Evolutionary conservation across 1,140 invertebrate species (phyloP).

Genomic region (Pantala flavescens): DNA sequence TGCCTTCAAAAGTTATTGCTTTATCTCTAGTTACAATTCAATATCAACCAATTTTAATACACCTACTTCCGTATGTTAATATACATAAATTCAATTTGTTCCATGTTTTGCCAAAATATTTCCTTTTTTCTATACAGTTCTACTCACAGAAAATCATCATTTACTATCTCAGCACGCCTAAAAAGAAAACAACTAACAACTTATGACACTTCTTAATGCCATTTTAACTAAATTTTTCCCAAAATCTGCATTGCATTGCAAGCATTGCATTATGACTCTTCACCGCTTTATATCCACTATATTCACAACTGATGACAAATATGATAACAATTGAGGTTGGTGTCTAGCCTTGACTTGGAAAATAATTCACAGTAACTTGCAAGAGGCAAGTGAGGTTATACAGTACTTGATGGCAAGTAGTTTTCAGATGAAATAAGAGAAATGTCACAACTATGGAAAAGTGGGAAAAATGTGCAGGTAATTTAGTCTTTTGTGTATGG

Average conservation of each 20-base stretch:
- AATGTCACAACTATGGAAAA: no score
- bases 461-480: no score
- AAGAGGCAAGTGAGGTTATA: no score
- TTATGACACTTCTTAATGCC: background rate
- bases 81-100: slow-evolving; percentile 1
- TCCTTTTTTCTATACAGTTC: background rate
- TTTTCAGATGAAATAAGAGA: no score
- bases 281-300: background rate
- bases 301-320: background rate
- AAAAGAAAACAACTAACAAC: background rate
- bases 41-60: background rate
- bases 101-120: background rate
- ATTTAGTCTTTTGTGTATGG: no score
- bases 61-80: background rate
- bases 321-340: background rate
- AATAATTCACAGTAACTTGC: no score
- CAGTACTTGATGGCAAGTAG: no score
- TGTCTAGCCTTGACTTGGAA: background rate
- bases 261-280: background rate
- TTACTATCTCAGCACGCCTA: background rate
- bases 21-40: background rate
- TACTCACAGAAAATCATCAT: no score
- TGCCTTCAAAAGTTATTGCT: no score
- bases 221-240: background rate
- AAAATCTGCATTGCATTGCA: background rate